Evolutionary conservation across 2,888 invertebrate species (phyloP), one percentile per base, ranked within the genome.

Genomic region (Drosophila kuntzei): DNA sequence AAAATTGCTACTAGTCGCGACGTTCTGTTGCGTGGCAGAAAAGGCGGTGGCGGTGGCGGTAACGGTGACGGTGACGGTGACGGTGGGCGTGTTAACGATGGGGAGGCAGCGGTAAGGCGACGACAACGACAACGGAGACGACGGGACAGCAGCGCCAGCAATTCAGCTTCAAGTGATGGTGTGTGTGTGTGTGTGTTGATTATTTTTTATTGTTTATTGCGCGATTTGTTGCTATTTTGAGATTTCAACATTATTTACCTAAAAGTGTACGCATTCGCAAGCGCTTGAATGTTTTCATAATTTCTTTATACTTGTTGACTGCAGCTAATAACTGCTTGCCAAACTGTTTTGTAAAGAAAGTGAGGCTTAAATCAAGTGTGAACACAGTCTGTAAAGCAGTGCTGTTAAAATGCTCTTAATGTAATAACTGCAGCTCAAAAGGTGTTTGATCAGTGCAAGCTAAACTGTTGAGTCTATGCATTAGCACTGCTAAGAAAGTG

Each of bases 91-190:
- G 57, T 37, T 14, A 57, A 37, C 11, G 27, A 41, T 41, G 50
- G 32, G 50, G 47, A 22, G 14, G 36, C 29, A 44, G 20, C 55
- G 25, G 57, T 47, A 12, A 62, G 27, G 29, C 67, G 67, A 51
- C 49, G 43, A n/a, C 47, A 44, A 41, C 41, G 27, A 46, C 69
- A 61, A 41, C 76, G 80, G 5, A 67, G 63, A 36, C 66, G 83
- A 54, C 75, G 77, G 27, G 57, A 79, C 54, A 89, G 73, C 69
- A 75, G 69, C 49, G 77, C 62, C 54, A 83, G 79, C 65, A 76
- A 71, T 54, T 77, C 87, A 57, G 71, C 70, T 44, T 77, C 89
- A 66, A 89, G 85, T 68, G 87, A 89, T 60, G 85, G 89, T 87
- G 57, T 60, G 89, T 80, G 39, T 59, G 5, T 53, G 8, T 55